phyloP scores from a whole-genome alignment of 2,797 vertebrate genomes.

The Pteronotus mesoamericanus region DNA sequence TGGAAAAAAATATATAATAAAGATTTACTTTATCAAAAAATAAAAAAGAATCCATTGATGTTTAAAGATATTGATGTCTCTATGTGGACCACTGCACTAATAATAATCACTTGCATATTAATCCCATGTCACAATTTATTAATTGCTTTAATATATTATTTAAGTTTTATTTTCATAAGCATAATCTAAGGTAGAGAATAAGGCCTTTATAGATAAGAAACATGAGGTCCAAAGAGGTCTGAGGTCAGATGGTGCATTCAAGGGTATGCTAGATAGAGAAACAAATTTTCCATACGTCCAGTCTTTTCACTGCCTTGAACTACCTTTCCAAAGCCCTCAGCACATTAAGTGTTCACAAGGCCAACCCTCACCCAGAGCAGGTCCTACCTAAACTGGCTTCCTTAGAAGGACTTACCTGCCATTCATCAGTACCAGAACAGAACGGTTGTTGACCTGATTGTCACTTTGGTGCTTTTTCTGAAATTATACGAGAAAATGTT shows the following conservation, averaged over 20 bases:
- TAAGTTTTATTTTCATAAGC: constrained; percentile 40
- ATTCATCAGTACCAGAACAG: constrained; percentile 87
- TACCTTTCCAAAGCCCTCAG: not conserved
- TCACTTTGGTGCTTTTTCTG: constrained; percentile 88
- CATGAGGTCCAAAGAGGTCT: not conserved
- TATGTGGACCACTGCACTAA: not conserved
- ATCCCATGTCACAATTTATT: not conserved
- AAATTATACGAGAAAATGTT: constrained; percentile 56
- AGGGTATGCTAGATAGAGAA: not conserved
- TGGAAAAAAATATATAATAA: not conserved
- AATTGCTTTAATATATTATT: constrained; percentile 14
- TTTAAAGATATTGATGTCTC: not conserved
- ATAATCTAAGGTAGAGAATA: not conserved
- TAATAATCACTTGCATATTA: not conserved
- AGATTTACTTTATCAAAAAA: not conserved
- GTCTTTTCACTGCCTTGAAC: not conserved
- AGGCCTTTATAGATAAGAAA: constrained; percentile 30
- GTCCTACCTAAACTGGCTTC: not conserved
- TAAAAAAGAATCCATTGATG: not conserved
- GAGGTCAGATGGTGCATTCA: not conserved
- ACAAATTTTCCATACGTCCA: not conserved
- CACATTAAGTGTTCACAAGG: not conserved
- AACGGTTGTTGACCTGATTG: constrained; percentile 93
- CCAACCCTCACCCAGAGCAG: not conserved
- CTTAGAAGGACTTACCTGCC: constrained; percentile 87